Conservation (phyloP, 2,113 vertebrate genomes). For the Psophia crepitans region DNA sequence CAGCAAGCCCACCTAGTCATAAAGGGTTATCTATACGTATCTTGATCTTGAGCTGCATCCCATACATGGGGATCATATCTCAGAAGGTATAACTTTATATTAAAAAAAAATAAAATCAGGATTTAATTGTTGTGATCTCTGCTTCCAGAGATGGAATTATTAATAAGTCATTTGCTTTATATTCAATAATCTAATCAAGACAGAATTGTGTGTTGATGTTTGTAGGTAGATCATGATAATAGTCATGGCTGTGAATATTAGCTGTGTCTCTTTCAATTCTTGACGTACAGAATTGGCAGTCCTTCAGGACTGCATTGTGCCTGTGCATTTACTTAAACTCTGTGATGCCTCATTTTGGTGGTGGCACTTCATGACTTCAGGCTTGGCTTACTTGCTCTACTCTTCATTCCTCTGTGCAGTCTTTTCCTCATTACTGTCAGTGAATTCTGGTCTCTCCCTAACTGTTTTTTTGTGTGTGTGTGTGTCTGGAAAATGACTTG, state of each 20-base stretch:
- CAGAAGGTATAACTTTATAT: not conserved
- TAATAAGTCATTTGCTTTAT: not conserved
- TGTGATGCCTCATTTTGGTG: not conserved
- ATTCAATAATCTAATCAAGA: rapidly evolving
- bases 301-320: not conserved
- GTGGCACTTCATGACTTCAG: not conserved
- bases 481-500: not conserved
- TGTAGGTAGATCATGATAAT: not conserved
- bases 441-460: not conserved
- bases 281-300: not conserved
- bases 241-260: not conserved
- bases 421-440: not conserved
- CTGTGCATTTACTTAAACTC: not conserved
- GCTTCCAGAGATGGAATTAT: not conserved
- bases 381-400: not conserved
- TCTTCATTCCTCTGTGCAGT: not conserved
- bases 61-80: not conserved
- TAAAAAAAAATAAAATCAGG: not conserved
- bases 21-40: not conserved
- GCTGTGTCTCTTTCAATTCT: not conserved
- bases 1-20: not conserved
- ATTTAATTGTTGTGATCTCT: not conserved
- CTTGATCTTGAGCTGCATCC: not conserved
- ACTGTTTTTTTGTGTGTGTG: not conserved
- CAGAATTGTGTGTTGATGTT: not conserved